A percentile compares a stretch with the other conserved stretches of the same genome.
Evolutionary conservation across 2,797 vertebrate species (phyloP).

Genomic region (Takifugu ocellatus): DNA sequence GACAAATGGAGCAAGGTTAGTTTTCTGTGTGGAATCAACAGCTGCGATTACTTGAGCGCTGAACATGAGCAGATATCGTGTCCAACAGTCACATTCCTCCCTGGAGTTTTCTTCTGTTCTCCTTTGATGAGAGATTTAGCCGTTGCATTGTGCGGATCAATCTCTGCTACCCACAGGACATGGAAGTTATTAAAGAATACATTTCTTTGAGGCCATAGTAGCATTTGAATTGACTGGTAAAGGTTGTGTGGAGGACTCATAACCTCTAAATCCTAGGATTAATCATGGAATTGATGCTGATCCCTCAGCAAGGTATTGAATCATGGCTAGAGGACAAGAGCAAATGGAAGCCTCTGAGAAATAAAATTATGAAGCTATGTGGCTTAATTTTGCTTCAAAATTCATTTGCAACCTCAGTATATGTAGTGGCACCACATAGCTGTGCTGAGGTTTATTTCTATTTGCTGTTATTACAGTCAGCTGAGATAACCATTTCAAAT

Average conservation of each 20-base stretch:
- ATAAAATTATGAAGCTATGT: constrained; percentile 1
- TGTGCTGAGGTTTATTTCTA: constrained; percentile 33
- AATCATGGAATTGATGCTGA: constrained; percentile 28
- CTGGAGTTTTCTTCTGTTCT: constrained; percentile 67
- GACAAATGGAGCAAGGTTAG: constrained; percentile 88
- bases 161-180: constrained; percentile 26
- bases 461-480: constrained; percentile 54
- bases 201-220: constrained; percentile 37
- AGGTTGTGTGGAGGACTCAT: constrained; percentile 49
- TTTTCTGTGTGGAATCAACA: constrained; percentile 80
- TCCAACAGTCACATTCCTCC: constrained; percentile 75
- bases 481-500: constrained; percentile 37
- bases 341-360: constrained; percentile 9
- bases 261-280: constrained; percentile 34
- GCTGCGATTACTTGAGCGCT: constrained; percentile 58
- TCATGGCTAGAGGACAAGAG: constrained; percentile 11
- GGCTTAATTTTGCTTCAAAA: constrained; percentile 18
- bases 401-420: constrained; percentile 19
- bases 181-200: constrained; percentile 37
- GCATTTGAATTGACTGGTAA: constrained; percentile 71
- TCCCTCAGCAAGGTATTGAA: constrained; percentile 27
- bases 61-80: constrained; percentile 10
- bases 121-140: constrained; percentile 54
- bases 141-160: constrained; percentile 13
- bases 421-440: constrained; percentile 6